Conservation (phyloP, 2,888 invertebrate species). For the Rambutsinella grinnellia region DNA sequence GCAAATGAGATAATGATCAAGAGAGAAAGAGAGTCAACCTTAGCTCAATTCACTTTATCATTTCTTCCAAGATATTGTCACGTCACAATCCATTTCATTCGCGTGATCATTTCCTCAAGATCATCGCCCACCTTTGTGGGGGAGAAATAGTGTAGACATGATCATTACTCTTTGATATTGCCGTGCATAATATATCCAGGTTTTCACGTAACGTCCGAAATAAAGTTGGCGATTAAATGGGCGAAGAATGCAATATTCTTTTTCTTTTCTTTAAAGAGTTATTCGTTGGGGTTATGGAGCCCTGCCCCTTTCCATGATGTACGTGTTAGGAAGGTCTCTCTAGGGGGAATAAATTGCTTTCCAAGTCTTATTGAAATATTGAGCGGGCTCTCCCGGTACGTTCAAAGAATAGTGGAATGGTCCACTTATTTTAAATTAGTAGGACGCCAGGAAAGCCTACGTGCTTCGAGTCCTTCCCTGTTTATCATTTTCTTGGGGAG, state of each 20-base stretch:
- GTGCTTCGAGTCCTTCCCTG: neutral
- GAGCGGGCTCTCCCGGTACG: neutral
- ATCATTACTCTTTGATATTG: neutral
- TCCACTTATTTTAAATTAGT: neutral
- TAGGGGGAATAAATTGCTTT: too few species aligned
- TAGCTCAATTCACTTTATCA: slow-evolving; percentile 28
- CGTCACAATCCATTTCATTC: slow-evolving; percentile 44
- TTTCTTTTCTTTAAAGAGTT: too few species aligned
- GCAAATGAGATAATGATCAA: too few species aligned
- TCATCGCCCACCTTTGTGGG: too few species aligned
- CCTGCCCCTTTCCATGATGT: too few species aligned
- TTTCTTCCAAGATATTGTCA: slow-evolving; percentile 50
- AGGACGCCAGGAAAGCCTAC: neutral
- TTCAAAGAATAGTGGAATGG: neutral
- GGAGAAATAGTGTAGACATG: neutral
- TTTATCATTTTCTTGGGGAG: too few species aligned
- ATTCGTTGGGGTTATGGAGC: too few species aligned
- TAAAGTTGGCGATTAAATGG: too few species aligned
- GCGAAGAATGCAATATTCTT: too few species aligned
- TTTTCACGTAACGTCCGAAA: too few species aligned
- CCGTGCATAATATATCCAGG: neutral
- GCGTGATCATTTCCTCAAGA: slow-evolving; percentile 46
- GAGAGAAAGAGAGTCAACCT: too few species aligned
- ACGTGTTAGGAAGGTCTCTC: too few species aligned
- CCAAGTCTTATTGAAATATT: neutral